phyloP scores from a whole-genome alignment of 2,888 invertebrate genomes.

The Carcina quercana region DNA sequence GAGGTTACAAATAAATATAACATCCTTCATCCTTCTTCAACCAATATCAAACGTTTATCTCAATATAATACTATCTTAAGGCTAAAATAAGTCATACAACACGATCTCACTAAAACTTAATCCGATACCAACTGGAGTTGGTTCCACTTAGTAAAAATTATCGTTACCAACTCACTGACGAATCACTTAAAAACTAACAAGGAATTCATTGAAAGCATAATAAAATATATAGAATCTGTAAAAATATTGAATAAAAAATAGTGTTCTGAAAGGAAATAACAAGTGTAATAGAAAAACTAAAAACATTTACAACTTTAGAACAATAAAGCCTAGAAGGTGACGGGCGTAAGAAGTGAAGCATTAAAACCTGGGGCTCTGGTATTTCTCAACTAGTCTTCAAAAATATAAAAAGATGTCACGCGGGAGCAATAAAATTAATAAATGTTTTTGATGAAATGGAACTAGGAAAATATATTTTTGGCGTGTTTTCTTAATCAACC shows the following conservation, averaged over 20 bases:
- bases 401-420: no score
- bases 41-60: conserved; percentile 25
- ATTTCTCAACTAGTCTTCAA: no score
- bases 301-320: no score
- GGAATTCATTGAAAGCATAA: conserved; percentile 42
- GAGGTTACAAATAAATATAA: conserved; percentile 50
- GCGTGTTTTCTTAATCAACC: no score
- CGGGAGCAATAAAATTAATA: no score
- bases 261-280: conserved; percentile 32
- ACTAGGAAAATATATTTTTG: no score
- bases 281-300: conserved; percentile 27
- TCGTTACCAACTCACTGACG: not conserved
- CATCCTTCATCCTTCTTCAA: conserved; percentile 19
- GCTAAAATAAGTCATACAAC: conserved; percentile 38
- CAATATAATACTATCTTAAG: conserved; percentile 37
- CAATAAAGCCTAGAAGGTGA: no score
- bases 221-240: conserved; percentile 22
- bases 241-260: conserved; percentile 40
- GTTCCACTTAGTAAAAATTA: conserved; percentile 1
- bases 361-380: no score
- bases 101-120: conserved; percentile 37
- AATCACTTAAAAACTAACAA: conserved; percentile 21
- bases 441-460: no score
- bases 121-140: not conserved
- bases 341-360: no score